These are phyloP conservation scores for Lasiommata megera DNA, from an alignment of 2,888 invertebrate genomes.

Conservation along the genomic window DNA sequence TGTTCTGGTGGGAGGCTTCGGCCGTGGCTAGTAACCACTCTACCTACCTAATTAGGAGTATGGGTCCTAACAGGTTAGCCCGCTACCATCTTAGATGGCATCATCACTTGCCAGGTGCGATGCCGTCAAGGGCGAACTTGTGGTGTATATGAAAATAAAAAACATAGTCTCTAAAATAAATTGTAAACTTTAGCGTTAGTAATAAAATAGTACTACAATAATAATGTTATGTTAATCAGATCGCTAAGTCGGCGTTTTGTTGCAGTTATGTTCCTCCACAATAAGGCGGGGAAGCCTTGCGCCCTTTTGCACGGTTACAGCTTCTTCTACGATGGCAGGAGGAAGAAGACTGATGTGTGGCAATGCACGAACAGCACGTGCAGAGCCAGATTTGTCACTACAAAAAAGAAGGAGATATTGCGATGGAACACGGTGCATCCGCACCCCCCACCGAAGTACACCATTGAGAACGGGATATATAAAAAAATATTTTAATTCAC, in stretches of 20 bases:
- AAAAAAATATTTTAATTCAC: slow-evolving; percentile 10
- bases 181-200: no score
- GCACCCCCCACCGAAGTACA: slow-evolving; percentile 24
- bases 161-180: no score
- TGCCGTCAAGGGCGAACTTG: no score
- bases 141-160: no score
- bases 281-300: slow-evolving; percentile 19
- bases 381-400: slow-evolving; percentile 25
- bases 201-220: no score
- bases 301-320: slow-evolving; percentile 27
- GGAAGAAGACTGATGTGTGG: slow-evolving; percentile 28
- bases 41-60: no score
- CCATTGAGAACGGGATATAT: slow-evolving; percentile 31
- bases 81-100: no score
- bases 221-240: no score
- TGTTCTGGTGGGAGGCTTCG: not conserved
- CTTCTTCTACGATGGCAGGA: slow-evolving; percentile 30
- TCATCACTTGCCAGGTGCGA: no score
- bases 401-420: slow-evolving; percentile 20
- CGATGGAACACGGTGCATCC: slow-evolving; percentile 20
- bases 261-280: slow-evolving; percentile 32
- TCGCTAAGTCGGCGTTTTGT: not conserved
- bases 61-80: no score
- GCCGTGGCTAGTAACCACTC: no score
- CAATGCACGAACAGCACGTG: slow-evolving; percentile 27